Percentiles rank a stretch among this genome's conserved stretches.
Evolutionary conservation across 2,113 vertebrate species (phyloP).

Genomic region (Penelope pileata): DNA sequence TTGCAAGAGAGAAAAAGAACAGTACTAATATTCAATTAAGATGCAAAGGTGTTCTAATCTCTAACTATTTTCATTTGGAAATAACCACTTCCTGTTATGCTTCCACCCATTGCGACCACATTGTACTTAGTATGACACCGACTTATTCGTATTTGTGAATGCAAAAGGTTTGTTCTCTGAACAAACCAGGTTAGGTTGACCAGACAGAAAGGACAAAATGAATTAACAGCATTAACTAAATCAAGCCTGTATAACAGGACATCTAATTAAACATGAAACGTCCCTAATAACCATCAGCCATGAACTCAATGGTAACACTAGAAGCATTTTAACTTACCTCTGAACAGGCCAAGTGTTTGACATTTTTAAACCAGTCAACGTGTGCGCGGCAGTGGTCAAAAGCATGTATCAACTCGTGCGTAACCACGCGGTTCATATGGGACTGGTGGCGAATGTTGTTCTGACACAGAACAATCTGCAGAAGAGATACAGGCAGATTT

Average conservation of each 20-base stretch:
- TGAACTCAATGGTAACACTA: not conserved
- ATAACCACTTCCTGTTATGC: not conserved
- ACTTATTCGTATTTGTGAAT: not conserved
- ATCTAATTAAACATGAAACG: not conserved
- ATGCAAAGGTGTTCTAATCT: not conserved
- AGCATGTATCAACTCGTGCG: conserved; percentile 94
- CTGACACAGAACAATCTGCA: conserved; percentile 95
- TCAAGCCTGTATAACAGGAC: not conserved
- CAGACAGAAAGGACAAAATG: not conserved
- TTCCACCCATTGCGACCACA: not conserved
- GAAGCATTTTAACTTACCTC: conserved; percentile 82
- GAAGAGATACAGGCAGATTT: not conserved
- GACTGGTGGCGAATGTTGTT: conserved; percentile 92
- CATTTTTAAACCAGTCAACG: conserved; percentile 93
- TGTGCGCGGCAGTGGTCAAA: conserved; percentile 96
- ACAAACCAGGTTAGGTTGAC: not conserved
- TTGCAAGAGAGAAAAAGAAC: not conserved
- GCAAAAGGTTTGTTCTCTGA: not conserved
- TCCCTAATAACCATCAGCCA: not conserved
- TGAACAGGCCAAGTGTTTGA: conserved; percentile 92
- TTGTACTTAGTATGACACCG: not conserved
- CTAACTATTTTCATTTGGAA: not conserved
- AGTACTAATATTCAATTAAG: not conserved
- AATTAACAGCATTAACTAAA: not conserved
- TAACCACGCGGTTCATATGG: conserved; percentile 93